phyloP scores from a whole-genome alignment of 2,113 vertebrate genomes.

The Neogobius melanostomus region DNA sequence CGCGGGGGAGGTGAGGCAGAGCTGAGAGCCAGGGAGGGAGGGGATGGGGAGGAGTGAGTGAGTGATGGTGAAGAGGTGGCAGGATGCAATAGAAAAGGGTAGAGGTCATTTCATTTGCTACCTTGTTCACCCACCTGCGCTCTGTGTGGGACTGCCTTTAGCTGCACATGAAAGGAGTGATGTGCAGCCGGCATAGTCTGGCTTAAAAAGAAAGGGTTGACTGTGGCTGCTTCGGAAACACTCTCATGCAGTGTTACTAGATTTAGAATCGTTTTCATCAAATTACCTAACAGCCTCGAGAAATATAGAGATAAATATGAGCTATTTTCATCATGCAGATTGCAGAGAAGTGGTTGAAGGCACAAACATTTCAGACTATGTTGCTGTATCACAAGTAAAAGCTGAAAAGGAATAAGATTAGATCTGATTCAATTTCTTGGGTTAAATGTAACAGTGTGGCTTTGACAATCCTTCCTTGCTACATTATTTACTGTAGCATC shows the following conservation, averaged over 20 bases:
- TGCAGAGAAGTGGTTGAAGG: background rate
- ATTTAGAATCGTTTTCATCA: background rate
- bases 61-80: constrained; percentile 43
- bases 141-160: constrained; percentile 35
- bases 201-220: background rate
- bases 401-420: too few species aligned
- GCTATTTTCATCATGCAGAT: background rate
- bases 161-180: constrained; percentile 6
- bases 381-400: too few species aligned
- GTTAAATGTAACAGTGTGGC: background rate
- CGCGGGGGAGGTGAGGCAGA: constrained; percentile 67
- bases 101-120: constrained; percentile 46
- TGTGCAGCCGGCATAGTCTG: constrained; percentile 2
- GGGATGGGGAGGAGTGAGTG: background rate
- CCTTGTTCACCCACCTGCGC: constrained; percentile 39
- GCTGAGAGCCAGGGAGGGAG: background rate
- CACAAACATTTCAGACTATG: too few species aligned
- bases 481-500: background rate
- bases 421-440: too few species aligned
- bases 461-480: background rate
- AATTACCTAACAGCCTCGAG: background rate
- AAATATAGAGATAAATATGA: background rate
- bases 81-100: constrained; percentile 40
- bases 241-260: background rate
- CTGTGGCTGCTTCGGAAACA: background rate